phyloP scores from a whole-genome alignment of 2,888 invertebrate species.

The Axea sp. region DNA sequence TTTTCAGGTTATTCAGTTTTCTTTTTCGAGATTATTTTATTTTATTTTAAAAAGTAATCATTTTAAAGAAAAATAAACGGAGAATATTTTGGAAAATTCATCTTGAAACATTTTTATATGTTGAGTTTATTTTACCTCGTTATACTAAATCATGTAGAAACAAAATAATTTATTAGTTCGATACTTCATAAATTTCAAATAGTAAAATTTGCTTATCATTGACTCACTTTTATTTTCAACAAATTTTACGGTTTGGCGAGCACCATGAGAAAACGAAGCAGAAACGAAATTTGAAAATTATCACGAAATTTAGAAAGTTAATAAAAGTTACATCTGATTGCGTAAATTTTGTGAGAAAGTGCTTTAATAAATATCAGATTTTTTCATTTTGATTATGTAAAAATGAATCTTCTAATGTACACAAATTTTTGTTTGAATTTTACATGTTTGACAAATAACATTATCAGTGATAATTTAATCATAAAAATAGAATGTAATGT shows the following conservation, averaged over 20 bases:
- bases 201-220: background rate
- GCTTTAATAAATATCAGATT: slow-evolving; percentile 11
- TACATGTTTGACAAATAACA: too few relatives aligned
- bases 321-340: slow-evolving; percentile 24
- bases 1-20: too few relatives aligned
- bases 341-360: slow-evolving; percentile 30
- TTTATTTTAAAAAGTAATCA: too few relatives aligned
- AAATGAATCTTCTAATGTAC: background rate
- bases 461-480: too few relatives aligned
- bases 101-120: too few relatives aligned
- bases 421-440: background rate
- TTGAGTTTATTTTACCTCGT: too few relatives aligned
- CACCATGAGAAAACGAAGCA: background rate
- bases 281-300: slow-evolving; percentile 21
- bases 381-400: slow-evolving; percentile 8
- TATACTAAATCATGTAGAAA: too few relatives aligned
- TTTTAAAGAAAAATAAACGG: too few relatives aligned
- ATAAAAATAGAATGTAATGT: too few relatives aligned
- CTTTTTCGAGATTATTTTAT: too few relatives aligned
- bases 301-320: slow-evolving; percentile 19
- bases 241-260: slow-evolving; percentile 1
- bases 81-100: too few relatives aligned
- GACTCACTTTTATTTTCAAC: slow-evolving; percentile 11
- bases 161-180: too few relatives aligned
- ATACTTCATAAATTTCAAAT: background rate